phyloP scores from a whole-genome alignment of 2,888 invertebrate species.

The Drosophila melanosoma region DNA sequence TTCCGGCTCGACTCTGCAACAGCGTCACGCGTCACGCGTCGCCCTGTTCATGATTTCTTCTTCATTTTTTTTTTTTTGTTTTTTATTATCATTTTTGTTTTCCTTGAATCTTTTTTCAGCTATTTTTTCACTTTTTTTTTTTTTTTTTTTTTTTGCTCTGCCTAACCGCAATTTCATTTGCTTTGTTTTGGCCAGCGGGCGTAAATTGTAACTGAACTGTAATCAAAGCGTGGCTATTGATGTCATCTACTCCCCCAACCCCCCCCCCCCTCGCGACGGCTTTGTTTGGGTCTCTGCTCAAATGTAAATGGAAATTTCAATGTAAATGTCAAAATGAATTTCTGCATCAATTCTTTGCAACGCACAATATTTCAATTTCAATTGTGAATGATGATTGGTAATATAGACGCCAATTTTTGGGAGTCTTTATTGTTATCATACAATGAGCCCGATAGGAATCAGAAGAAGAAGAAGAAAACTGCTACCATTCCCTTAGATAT shows the following conservation, averaged over 20 bases:
- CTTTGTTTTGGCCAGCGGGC: slow-evolving; percentile 59
- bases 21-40: slow-evolving; percentile 30
- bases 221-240: slow-evolving; percentile 78
- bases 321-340: slow-evolving; percentile 72
- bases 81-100: slow-evolving; percentile 29
- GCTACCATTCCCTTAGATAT: not conserved
- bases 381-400: slow-evolving; percentile 34
- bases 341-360: slow-evolving; percentile 64
- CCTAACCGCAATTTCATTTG: slow-evolving; percentile 62
- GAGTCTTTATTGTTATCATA: not conserved
- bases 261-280: not conserved
- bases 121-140: slow-evolving; percentile 4
- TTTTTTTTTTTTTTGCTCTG: slow-evolving; percentile 13
- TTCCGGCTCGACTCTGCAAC: slow-evolving; percentile 60
- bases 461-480: not conserved
- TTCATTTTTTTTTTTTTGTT: slow-evolving; percentile 6
- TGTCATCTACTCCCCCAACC: slow-evolving; percentile 52
- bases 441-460: not conserved
- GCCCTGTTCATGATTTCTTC: slow-evolving; percentile 56
- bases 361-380: slow-evolving; percentile 74
- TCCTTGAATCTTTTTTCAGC: slow-evolving; percentile 18
- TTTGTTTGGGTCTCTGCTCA: slow-evolving; percentile 16
- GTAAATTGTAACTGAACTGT: slow-evolving; percentile 77
- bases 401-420: not conserved
- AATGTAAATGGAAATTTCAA: slow-evolving; percentile 68